A percentile compares a stretch with the other conserved stretches of the same genome.
Conservation (phyloP, 2,113 vertebrate genomes). For the Corythaixoides concolor region DNA sequence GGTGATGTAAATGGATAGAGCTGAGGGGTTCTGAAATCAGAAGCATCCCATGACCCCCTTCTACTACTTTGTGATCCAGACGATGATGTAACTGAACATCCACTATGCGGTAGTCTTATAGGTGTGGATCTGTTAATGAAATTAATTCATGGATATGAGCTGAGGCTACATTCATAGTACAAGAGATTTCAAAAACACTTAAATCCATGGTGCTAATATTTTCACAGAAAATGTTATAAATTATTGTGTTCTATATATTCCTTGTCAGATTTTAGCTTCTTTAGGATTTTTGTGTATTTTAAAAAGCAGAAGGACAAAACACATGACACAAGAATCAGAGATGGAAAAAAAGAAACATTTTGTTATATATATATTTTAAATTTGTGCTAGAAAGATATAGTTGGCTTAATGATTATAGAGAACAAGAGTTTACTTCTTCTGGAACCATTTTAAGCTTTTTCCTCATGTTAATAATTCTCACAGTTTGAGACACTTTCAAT, state of each 20-base stretch:
- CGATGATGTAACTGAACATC: not conserved
- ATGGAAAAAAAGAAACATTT: not conserved
- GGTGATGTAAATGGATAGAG: not conserved
- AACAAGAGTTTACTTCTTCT: not conserved
- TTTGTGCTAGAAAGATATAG: not conserved
- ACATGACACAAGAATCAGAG: not conserved
- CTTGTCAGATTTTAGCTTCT: not conserved
- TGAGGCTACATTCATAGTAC: not conserved
- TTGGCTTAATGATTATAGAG: not conserved
- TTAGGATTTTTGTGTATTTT: not conserved
- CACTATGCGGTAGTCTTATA: conserved; percentile 8
- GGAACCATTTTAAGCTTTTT: not conserved
- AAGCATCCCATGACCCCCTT: not conserved
- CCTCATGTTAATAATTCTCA: not conserved
- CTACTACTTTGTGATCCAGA: not conserved
- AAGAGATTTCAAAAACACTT: not conserved
- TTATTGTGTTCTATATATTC: not conserved
- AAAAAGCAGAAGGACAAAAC: not conserved
- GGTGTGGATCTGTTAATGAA: conserved; percentile 60
- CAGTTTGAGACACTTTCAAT: not conserved
- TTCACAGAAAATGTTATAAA: not conserved
- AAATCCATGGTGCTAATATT: not conserved
- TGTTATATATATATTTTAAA: not conserved
- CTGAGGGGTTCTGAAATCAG: conserved; percentile 19
- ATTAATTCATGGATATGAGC: not conserved